Evolutionary conservation across 2,888 invertebrate species (phyloP).

Genomic region (Chouioia cunea): DNA sequence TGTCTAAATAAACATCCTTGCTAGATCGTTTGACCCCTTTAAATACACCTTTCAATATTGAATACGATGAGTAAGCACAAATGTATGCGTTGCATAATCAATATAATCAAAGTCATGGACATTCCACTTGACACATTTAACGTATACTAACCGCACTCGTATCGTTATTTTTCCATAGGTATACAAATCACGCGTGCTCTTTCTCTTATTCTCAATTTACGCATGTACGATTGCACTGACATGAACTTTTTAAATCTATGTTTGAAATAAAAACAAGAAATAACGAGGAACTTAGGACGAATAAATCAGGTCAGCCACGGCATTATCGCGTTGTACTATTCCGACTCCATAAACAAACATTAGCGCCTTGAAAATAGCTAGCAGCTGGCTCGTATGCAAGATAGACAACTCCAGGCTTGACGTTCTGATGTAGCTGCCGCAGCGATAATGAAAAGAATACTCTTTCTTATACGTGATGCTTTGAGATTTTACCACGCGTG

Average conservation of each 20-base stretch:
- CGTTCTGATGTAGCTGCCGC: background rate
- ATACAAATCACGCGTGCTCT: no score
- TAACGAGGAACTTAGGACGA: background rate
- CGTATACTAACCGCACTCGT: no score
- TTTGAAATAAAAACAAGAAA: background rate
- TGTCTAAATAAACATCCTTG: no score
- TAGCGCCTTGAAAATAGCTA: slow-evolving; percentile 42
- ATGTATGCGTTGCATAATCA: no score
- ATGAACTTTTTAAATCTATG: background rate
- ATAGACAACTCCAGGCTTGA: background rate
- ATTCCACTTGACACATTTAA: no score
- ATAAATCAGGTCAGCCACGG: slow-evolving; percentile 21
- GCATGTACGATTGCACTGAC: background rate
- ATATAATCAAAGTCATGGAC: no score
- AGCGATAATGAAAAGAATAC: no score
- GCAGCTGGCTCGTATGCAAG: background rate
- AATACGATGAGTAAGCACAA: no score
- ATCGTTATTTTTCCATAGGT: no score
- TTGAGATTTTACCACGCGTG: slow-evolving; percentile 4
- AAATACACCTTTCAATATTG: no score
- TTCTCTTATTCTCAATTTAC: no score
- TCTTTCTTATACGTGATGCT: slow-evolving; percentile 7
- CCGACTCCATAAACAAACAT: slow-evolving; percentile 43
- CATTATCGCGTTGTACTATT: slow-evolving; percentile 43
- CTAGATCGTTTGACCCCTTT: no score